phyloP scores from a whole-genome alignment of 2,113 vertebrate species.

The Oriolus oriolus region DNA sequence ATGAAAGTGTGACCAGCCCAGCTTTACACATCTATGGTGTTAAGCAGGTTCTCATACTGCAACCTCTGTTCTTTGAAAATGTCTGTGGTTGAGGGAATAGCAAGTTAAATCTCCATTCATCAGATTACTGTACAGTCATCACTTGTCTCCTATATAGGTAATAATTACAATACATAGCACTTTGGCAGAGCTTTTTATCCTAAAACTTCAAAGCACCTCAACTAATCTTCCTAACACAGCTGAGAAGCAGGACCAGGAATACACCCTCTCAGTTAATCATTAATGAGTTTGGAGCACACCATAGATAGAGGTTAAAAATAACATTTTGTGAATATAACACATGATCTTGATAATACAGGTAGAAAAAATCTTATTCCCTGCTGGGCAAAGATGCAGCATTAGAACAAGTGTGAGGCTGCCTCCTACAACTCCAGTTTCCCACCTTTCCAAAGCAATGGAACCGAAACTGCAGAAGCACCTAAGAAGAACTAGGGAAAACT shows the following conservation, averaged over 20 bases:
- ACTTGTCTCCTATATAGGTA: not conserved
- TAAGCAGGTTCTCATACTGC: not conserved
- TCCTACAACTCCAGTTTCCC: not conserved
- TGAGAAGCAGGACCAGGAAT: not conserved
- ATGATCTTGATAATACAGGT: not conserved
- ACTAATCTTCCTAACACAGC: not conserved
- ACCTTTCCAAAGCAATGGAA: not conserved
- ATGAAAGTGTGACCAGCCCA: not conserved
- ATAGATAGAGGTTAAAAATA: not conserved
- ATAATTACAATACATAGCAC: not conserved
- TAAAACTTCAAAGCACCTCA: not conserved
- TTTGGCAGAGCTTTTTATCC: not conserved
- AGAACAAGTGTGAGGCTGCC: not conserved
- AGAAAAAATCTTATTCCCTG: not conserved
- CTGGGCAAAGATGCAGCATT: not conserved
- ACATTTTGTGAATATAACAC: not conserved
- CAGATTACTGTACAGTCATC: not conserved
- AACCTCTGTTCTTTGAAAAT: not conserved
- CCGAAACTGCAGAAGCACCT: rapidly evolving
- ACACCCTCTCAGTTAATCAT: not conserved
- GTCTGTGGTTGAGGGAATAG: not conserved
- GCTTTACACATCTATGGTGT: not conserved
- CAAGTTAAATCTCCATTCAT: not conserved
- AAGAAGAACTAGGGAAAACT: not conserved
- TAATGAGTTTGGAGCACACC: not conserved